Evolutionary conservation across 2,113 vertebrate species (phyloP).

Genomic region (Lophotis ruficrista): DNA sequence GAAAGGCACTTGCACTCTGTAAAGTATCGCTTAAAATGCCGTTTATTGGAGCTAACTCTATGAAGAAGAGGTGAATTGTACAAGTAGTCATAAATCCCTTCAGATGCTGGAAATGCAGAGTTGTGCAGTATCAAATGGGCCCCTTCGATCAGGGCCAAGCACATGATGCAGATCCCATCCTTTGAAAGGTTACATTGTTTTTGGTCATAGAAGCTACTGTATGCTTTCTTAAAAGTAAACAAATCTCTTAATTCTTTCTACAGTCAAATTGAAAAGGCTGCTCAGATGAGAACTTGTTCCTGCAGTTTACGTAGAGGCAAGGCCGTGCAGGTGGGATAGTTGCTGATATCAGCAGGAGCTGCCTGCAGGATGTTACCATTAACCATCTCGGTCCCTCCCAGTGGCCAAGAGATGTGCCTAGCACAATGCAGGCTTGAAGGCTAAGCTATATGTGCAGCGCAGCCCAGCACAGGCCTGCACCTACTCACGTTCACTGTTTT

Average conservation of each 20-base stretch:
- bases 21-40: background rate
- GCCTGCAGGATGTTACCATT: background rate
- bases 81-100: background rate
- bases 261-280: background rate
- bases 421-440: background rate
- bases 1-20: background rate
- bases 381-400: background rate
- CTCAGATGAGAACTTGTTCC: background rate
- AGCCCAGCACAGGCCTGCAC: background rate
- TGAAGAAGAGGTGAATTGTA: background rate
- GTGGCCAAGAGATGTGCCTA: background rate
- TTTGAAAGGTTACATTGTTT: background rate
- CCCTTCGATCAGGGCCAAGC: accelerated
- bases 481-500: background rate
- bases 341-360: background rate
- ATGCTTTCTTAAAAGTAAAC: background rate
- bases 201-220: background rate
- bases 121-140: background rate
- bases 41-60: background rate
- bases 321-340: too few relatives aligned
- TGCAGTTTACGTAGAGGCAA: background rate
- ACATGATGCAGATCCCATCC: background rate
- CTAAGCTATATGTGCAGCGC: background rate
- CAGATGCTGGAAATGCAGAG: background rate
- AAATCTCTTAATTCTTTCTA: background rate